Evolutionary conservation across 2,797 vertebrate species (phyloP).

Genomic region (Periophthalmus magnuspinnatus): DNA sequence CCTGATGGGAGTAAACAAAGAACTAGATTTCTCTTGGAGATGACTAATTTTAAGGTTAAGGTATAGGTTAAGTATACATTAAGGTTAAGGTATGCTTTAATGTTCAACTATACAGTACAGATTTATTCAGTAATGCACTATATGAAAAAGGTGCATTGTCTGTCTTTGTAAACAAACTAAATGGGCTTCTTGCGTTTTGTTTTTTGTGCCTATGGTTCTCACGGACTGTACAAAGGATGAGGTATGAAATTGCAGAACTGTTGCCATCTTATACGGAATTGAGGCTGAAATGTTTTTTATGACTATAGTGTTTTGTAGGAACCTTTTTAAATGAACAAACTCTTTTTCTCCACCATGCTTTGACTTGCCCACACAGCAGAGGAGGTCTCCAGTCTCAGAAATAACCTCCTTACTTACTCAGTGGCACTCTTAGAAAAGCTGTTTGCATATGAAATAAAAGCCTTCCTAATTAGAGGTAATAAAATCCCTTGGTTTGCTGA

Average conservation of each 20-base stretch:
- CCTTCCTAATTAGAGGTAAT: slow-evolving; percentile 74
- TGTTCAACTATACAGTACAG: not conserved
- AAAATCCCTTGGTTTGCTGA: slow-evolving; percentile 60
- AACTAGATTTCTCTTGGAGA: slow-evolving; percentile 39
- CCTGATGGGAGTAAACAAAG: slow-evolving; percentile 41
- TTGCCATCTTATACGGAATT: not conserved
- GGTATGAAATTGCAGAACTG: not conserved
- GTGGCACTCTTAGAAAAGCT: slow-evolving; percentile 44
- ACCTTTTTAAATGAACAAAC: not conserved
- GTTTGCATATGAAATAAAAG: slow-evolving; percentile 66
- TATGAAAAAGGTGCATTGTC: not conserved
- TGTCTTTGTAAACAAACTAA: not conserved
- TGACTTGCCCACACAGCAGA: slow-evolving; percentile 2
- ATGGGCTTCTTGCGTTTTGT: not conserved
- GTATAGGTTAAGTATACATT: no score
- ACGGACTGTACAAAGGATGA: not conserved
- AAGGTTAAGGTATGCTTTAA: no score
- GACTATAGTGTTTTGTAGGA: not conserved
- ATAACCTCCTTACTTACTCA: not conserved
- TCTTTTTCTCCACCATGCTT: not conserved
- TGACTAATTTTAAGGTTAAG: not conserved
- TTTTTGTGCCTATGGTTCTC: not conserved
- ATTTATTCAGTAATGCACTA: not conserved
- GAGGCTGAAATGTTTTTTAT: not conserved
- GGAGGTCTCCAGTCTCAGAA: not conserved